Evolutionary conservation across 2,888 invertebrate genomes (phyloP).

Genomic region (Capitulum mitella): DNA sequence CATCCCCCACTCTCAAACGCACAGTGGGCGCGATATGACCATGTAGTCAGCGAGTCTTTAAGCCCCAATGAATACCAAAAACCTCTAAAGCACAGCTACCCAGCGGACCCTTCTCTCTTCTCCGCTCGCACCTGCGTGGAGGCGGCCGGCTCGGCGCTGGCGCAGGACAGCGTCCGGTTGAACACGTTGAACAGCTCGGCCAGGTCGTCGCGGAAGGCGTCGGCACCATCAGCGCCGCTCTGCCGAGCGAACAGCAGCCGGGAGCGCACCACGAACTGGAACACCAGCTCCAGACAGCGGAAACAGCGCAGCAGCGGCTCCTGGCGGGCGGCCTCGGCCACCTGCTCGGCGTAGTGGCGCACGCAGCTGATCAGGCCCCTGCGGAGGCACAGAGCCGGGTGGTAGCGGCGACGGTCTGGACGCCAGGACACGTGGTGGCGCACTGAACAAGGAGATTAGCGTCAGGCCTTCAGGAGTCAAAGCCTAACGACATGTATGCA

Average conservation of each 20-base stretch:
- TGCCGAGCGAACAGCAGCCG: constrained; percentile 73
- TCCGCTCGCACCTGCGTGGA: neutral
- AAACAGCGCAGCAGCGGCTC: constrained; percentile 86
- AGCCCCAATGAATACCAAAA: too few relatives aligned
- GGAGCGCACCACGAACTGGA: constrained; percentile 85
- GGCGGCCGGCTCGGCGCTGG: constrained; percentile 43
- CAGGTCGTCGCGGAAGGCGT: constrained; percentile 70
- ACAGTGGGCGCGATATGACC: too few relatives aligned
- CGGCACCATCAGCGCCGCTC: constrained; percentile 71
- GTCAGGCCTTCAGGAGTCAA: too few relatives aligned
- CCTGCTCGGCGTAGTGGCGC: constrained; percentile 80
- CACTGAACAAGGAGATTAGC: too few relatives aligned
- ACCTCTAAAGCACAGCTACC: too few relatives aligned
- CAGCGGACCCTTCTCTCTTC: too few relatives aligned
- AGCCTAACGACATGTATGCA: too few relatives aligned
- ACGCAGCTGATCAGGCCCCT: constrained; percentile 81
- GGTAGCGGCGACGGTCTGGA: too few relatives aligned
- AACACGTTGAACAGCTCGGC: constrained; percentile 58
- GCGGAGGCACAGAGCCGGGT: constrained; percentile 39
- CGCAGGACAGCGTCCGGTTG: constrained; percentile 64
- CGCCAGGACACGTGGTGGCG: too few relatives aligned
- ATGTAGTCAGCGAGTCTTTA: too few relatives aligned
- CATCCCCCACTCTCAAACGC: too few relatives aligned
- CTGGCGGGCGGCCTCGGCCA: constrained; percentile 74
- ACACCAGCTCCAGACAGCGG: constrained; percentile 81